phyloP scores from a whole-genome alignment of 2,113 vertebrate species.

The Mus spicilegus region DNA sequence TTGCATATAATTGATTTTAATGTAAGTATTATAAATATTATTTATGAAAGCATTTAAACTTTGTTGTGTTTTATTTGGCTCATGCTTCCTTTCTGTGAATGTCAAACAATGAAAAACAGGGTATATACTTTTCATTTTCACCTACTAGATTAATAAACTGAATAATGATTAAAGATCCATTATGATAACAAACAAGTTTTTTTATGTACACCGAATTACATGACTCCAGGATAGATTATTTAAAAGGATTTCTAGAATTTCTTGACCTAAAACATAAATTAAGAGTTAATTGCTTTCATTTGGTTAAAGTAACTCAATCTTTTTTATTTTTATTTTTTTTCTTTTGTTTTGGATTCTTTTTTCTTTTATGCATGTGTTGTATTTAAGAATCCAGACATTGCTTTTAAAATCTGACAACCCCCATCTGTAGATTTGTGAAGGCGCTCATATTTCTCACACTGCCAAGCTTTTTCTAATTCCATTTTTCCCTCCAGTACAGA shows the following conservation, averaged over 20 bases:
- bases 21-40: neutral
- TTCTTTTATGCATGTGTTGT: neutral
- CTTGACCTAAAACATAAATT: neutral
- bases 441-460: neutral
- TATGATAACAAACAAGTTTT: neutral
- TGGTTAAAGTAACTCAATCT: neutral
- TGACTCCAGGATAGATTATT: neutral
- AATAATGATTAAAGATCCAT: neutral
- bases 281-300: neutral
- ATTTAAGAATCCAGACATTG: neutral
- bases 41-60: neutral
- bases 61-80: neutral
- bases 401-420: neutral
- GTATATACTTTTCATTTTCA: neutral
- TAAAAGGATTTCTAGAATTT: neutral
- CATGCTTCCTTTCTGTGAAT: neutral
- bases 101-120: neutral
- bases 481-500: slow-evolving; percentile 49
- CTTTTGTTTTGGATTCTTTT: neutral
- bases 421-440: neutral
- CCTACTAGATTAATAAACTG: neutral
- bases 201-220: neutral
- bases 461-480: slow-evolving; percentile 1
- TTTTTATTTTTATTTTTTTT: neutral
- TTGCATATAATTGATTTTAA: neutral